phyloP scores from a whole-genome alignment of 2,113 vertebrate genomes.

The Lates calcarifer region DNA sequence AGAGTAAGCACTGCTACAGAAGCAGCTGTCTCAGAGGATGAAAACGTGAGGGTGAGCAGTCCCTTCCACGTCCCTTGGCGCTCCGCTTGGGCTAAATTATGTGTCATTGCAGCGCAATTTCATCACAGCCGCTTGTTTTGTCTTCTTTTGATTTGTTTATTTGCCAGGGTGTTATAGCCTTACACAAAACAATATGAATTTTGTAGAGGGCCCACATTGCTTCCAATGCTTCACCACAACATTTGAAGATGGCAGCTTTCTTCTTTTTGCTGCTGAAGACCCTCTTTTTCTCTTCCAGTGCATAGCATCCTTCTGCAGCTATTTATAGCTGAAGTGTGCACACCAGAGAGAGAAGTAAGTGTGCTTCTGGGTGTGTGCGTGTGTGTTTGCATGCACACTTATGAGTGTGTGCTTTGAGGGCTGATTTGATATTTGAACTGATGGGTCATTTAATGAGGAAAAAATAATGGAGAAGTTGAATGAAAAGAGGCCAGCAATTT shows the following conservation, averaged over 20 bases:
- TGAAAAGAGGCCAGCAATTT: conserved; percentile 3
- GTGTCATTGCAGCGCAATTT: conserved; percentile 72
- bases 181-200: conserved; percentile 46
- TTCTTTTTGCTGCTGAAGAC: conserved; percentile 28
- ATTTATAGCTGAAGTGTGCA: conserved; percentile 48
- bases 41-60: conserved; percentile 44
- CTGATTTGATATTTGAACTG: conserved; percentile 34
- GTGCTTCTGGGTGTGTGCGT: not conserved
- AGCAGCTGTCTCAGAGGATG: conserved; percentile 54
- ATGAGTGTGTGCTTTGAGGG: not conserved
- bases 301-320: conserved; percentile 43
- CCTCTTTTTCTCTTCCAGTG: conserved; percentile 26
- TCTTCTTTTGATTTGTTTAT: conserved; percentile 69
- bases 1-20: conserved; percentile 40
- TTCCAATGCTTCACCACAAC: conserved; percentile 27
- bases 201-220: conserved; percentile 20
- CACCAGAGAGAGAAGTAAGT: not conserved
- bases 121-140: conserved; percentile 70
- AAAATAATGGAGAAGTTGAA: conserved; percentile 1
- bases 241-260: conserved; percentile 35
- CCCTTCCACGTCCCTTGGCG: conserved; percentile 38
- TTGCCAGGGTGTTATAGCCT: conserved; percentile 42
- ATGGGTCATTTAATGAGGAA: conserved; percentile 36
- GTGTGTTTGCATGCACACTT: not conserved
- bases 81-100: conserved; percentile 52